Evolutionary conservation across 92 coral and sea anemone genomes (phyloP).

Genomic region (Virgularia gustaviana): DNA sequence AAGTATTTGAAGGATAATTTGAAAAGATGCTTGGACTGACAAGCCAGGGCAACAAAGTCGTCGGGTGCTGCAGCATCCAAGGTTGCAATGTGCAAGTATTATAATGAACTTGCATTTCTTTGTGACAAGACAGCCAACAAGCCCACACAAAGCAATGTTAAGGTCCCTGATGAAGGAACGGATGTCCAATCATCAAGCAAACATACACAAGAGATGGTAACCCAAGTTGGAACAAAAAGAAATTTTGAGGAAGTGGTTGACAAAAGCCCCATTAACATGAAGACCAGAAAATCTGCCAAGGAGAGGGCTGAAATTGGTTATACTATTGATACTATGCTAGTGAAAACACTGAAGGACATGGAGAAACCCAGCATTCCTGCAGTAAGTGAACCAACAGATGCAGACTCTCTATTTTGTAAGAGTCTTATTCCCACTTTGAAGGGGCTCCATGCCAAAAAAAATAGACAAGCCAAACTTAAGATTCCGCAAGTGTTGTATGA

Average conservation of each 20-base stretch:
- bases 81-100: constrained; percentile 9
- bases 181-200: too few relatives aligned
- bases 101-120: neutral
- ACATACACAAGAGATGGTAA: too few relatives aligned
- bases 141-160: constrained; percentile 18
- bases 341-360: constrained; percentile 16
- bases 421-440: constrained; percentile 34
- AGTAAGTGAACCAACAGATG: constrained; percentile 10
- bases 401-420: constrained; percentile 22
- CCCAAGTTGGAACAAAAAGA: too few relatives aligned
- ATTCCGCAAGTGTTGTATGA: constrained; percentile 29
- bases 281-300: neutral
- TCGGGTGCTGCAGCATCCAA: constrained; percentile 19
- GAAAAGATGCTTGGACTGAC: constrained; percentile 14
- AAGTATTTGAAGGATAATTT: constrained; percentile 24
- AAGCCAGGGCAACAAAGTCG: constrained; percentile 1
- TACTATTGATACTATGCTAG: constrained; percentile 11
- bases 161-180: too few relatives aligned
- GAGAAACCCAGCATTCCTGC: constrained; percentile 13
- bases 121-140: constrained; percentile 5
- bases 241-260: neutral
- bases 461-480: constrained; percentile 20
- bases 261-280: neutral
- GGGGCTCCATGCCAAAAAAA: constrained; percentile 14
- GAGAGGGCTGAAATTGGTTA: neutral